Conservation (phyloP, 2,797 vertebrate species). For the Platalea minor region DNA sequence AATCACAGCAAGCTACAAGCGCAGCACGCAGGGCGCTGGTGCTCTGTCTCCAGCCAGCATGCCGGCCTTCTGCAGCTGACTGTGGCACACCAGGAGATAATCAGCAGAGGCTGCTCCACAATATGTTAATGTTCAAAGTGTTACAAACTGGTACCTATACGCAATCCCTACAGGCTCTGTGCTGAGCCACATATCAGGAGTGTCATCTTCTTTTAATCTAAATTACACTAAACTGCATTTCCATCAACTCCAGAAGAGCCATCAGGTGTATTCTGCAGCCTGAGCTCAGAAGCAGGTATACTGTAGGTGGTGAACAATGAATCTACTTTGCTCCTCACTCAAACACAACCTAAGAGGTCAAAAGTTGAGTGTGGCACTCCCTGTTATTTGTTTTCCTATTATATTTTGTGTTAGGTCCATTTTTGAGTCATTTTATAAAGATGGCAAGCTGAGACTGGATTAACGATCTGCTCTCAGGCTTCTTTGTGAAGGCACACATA, state of each 20-base stretch:
- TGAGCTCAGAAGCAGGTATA: not conserved
- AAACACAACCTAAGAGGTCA: not conserved
- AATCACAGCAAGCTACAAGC: not conserved
- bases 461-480: not conserved
- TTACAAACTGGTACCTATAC: not conserved
- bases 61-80: not conserved
- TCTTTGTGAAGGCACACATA: not conserved
- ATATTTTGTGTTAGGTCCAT: not conserved
- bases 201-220: not conserved
- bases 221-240: not conserved
- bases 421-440: not conserved
- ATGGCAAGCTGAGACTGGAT: not conserved
- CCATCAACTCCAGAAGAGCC: not conserved
- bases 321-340: not conserved
- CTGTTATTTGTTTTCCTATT: not conserved
- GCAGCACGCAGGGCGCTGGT: rapidly evolving
- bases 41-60: not conserved
- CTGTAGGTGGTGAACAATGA: not conserved
- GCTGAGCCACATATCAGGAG: not conserved
- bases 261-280: not conserved
- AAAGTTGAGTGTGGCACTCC: not conserved
- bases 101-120: not conserved
- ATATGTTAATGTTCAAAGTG: not conserved
- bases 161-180: not conserved
- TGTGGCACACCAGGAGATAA: rapidly evolving